Conservation (phyloP, 2,113 vertebrate genomes). For the Mugil cephalus region DNA sequence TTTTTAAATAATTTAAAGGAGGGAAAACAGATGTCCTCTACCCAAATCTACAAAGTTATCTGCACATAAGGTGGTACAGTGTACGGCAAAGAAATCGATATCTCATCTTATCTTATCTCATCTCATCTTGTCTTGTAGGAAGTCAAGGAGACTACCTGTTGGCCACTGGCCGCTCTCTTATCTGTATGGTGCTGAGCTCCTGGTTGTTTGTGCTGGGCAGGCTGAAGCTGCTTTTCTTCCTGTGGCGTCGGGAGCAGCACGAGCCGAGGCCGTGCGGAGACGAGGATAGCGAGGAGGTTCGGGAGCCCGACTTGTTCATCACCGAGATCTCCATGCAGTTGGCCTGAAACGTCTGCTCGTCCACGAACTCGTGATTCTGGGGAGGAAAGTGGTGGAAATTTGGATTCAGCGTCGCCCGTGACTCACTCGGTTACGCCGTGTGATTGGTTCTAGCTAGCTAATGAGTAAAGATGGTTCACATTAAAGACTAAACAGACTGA, state of each 20-base stretch:
- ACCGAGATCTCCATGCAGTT: slow-evolving; percentile 95
- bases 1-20: no score
- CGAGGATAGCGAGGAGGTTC: slow-evolving; percentile 90
- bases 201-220: slow-evolving; percentile 94
- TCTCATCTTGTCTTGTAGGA: neutral
- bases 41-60: neutral
- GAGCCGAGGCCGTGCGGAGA: slow-evolving; percentile 91
- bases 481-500: slow-evolving; percentile 59
- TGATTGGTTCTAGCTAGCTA: slow-evolving; percentile 49
- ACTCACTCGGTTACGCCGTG: slow-evolving; percentile 53
- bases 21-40: neutral
- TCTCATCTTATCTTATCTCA: neutral
- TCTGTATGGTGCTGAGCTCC: slow-evolving; percentile 91
- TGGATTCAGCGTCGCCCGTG: slow-evolving; percentile 28
- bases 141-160: slow-evolving; percentile 63
- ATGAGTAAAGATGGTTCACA: slow-evolving; percentile 66
- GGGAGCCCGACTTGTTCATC: slow-evolving; percentile 89
- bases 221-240: slow-evolving; percentile 95
- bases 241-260: slow-evolving; percentile 94
- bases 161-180: slow-evolving; percentile 74
- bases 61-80: no score
- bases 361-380: slow-evolving; percentile 98
- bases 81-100: neutral
- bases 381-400: neutral
- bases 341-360: slow-evolving; percentile 96